A percentile compares a stretch with the other conserved stretches of the same genome.
These are phyloP conservation scores for Sorex araneus DNA, from an alignment of 2,113 vertebrate genomes.

Conservation along the genomic window DNA sequence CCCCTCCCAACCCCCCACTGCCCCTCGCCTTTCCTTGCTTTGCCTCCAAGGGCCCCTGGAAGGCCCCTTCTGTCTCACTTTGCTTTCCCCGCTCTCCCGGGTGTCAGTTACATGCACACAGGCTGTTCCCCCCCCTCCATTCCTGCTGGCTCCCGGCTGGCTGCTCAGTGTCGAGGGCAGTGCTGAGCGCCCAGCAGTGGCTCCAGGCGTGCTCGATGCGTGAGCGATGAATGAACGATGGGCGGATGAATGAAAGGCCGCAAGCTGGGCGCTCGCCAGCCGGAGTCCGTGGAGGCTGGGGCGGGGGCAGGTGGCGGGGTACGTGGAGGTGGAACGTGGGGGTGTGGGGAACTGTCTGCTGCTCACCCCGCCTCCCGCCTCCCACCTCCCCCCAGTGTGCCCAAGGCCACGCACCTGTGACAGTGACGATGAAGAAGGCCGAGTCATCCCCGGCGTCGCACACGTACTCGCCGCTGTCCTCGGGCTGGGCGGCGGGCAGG, in stretches of 20 bases:
- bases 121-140: background rate
- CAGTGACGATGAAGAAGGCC: constrained; percentile 93
- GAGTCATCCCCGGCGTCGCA: constrained; percentile 95
- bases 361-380: background rate
- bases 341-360: background rate
- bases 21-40: background rate
- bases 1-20: background rate
- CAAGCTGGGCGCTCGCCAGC: background rate
- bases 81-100: background rate
- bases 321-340: background rate
- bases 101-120: background rate
- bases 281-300: background rate
- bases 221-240: background rate
- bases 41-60: background rate
- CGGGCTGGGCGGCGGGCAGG: constrained; percentile 90
- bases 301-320: background rate
- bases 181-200: background rate
- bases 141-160: background rate
- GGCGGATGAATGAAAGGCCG: background rate
- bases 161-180: background rate
- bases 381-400: background rate
- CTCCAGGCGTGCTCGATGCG: background rate
- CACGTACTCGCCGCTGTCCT: constrained; percentile 95
- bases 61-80: background rate
- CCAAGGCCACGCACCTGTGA: constrained; percentile 91